Evolutionary conservation across 2,888 invertebrate species (phyloP), one percentile per base, ranked within the genome.

Genomic region (Nemurella pictetii): DNA sequence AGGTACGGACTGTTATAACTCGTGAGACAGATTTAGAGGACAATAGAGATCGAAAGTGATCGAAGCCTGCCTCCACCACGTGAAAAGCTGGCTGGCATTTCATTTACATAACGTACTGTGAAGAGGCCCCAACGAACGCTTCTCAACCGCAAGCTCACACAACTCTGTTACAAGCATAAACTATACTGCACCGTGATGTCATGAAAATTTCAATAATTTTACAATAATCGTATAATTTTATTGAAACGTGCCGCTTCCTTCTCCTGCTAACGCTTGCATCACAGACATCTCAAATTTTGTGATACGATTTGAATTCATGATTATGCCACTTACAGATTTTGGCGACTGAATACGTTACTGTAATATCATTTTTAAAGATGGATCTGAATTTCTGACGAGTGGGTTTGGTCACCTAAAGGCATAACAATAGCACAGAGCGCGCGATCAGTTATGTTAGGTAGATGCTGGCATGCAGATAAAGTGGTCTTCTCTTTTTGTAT

Each of bases 291-390:
- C 27, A 75, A 75, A 25, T 26, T 75, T 75, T 75, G 25, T 75
- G 15, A 9, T 75, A 27, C 28, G 15, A 75, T 75, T 75, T 75
- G 75, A 75, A 75, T 75, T 4, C 12, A 28, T 27, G 75, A 75
- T 75, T 75, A 75, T 75, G 75, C 75, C 75, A 75, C 75, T 75
- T 75, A 75, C 27, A 75, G 75, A 75, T 75, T 75, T 55, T 75
- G 75, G 75, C 75, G 75, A 55, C 75, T 26, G 75, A n/a, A 27
- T 75, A 75, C 9, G 7, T 26, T 55, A 20, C 3, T 20, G 12
- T 26, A 0, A 26, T 75, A 75, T 28, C 5, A 75, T 28, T 75
- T 28, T 15, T 28, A 75, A 28, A 75, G 75, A 75, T 75, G 75
- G 75, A 26, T 75, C 28, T 75, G 12, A 28, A 26, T 9, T 75